A percentile compares a stretch with the other conserved stretches of the same genome.
These are phyloP conservation scores for Galemys pyrenaicus DNA, from an alignment of 2,113 vertebrate genomes.

Conservation along the genomic window DNA sequence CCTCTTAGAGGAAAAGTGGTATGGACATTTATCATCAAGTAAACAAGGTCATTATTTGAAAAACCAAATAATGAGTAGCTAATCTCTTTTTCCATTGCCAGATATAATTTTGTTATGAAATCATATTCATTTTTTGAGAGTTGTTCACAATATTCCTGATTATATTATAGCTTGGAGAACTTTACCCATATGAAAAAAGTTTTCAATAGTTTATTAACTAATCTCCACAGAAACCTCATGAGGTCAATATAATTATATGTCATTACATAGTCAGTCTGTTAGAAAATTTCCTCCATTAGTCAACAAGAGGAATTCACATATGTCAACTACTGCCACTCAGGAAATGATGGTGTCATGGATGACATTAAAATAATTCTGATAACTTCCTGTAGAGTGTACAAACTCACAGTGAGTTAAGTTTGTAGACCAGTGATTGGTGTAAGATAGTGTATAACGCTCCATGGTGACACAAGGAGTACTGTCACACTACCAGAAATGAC, in stretches of 20 bases:
- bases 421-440: not conserved
- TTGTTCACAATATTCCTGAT: not conserved
- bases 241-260: constrained; percentile 34
- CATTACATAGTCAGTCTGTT: constrained; percentile 35
- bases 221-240: not conserved
- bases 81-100: not conserved
- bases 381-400: not conserved
- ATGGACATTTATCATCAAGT: not conserved
- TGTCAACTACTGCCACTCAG: not conserved
- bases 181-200: constrained; percentile 2
- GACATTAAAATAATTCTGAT: not conserved
- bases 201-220: constrained; percentile 28
- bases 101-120: constrained; percentile 46
- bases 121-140: not conserved
- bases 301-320: not conserved
- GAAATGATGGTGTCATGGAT: not conserved
- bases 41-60: not conserved
- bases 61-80: not conserved
- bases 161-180: not conserved
- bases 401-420: not conserved
- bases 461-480: too few species aligned
- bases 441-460: not conserved
- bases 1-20: not conserved
- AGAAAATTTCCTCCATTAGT: constrained; percentile 14
- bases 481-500: not conserved